These are phyloP conservation scores for Incurvaria masculella DNA, from an alignment of 2,888 invertebrate species.

Conservation along the genomic window DNA sequence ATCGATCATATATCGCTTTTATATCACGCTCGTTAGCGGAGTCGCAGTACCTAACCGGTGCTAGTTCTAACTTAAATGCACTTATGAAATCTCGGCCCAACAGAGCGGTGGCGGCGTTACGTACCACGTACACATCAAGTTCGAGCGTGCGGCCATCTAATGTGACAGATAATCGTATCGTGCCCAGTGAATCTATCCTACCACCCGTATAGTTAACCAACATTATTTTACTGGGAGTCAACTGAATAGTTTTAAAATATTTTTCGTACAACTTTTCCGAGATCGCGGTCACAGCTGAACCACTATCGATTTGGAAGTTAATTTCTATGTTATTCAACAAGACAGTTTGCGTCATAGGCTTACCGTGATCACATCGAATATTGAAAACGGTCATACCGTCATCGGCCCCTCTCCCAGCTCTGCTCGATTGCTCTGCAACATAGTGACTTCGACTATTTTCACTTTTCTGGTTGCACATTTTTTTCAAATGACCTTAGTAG, in stretches of 20 bases:
- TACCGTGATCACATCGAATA: constrained; percentile 10
- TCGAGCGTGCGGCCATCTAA: constrained; percentile 6
- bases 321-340: constrained; percentile 7
- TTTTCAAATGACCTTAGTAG: constrained; percentile 15
- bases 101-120: constrained; percentile 5
- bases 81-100: constrained; percentile 10
- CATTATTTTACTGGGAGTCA: constrained; percentile 7
- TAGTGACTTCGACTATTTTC: constrained; percentile 1
- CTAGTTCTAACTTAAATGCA: constrained; percentile 10
- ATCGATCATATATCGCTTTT: neutral
- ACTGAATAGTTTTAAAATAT: constrained; percentile 9
- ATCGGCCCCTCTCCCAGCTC: constrained; percentile 11
- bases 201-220: constrained; percentile 12
- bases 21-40: neutral
- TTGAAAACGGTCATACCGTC: constrained; percentile 15
- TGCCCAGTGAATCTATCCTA: constrained; percentile 9
- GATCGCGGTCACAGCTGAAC: constrained; percentile 14
- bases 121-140: constrained; percentile 9
- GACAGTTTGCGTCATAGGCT: constrained; percentile 13
- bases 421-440: constrained; percentile 9
- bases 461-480: too few species aligned
- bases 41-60: constrained; percentile 2
- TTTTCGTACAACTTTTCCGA: constrained; percentile 8
- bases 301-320: constrained; percentile 15
- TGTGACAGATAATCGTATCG: constrained; percentile 7